Evolutionary conservation across 2,113 vertebrate genomes (phyloP), one percentile per base, ranked within the genome.

Genomic region (Tragelaphus scriptus): DNA sequence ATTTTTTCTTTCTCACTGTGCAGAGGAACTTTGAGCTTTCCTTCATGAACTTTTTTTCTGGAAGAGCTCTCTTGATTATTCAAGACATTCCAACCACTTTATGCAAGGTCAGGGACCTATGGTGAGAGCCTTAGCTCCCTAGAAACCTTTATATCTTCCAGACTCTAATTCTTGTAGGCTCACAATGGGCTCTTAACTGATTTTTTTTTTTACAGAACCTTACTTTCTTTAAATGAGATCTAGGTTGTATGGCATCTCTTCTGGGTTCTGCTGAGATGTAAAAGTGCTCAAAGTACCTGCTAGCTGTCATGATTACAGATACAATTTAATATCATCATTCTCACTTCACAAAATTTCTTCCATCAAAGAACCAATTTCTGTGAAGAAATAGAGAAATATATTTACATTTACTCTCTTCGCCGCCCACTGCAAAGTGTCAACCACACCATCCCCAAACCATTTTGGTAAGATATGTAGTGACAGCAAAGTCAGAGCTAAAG

Each of bases 401-500:
- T 95, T 96, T 97, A 90, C 28, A 82, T 95, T 96, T 97, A 91
- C 23, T 11, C 53, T 87, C 36, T 98, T 3, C n/a, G 44, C 3
- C 0, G 2, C 40, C 68, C 4, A 90, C 2, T 58, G 6, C 30
- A n/a, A 92, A 9, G 32, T 87, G 71, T 75, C 8, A 53, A 86
- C 89, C 90, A 2, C 59, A 96, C 2, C 96, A 58, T 16, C 19
- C 88, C 56, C 88, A 98, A 90, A 71, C 5, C 63, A 90, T 82
- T 94, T 94, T 32, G 51, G 90, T 96, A 30, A 19, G 68, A 97
- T 26, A 26, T 94, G 32, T 6, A 40, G 51, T 28, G 61, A 1
- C 0, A 94, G 85, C 32, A 49, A 82, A 98, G 51, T 51, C 82
- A 93, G 79, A 92, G 14, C 80, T 87, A 88, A 68, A 63, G 32